These are phyloP conservation scores for Steinernema khuongi DNA, from an alignment of 1,140 invertebrate genomes.

Conservation along the genomic window DNA sequence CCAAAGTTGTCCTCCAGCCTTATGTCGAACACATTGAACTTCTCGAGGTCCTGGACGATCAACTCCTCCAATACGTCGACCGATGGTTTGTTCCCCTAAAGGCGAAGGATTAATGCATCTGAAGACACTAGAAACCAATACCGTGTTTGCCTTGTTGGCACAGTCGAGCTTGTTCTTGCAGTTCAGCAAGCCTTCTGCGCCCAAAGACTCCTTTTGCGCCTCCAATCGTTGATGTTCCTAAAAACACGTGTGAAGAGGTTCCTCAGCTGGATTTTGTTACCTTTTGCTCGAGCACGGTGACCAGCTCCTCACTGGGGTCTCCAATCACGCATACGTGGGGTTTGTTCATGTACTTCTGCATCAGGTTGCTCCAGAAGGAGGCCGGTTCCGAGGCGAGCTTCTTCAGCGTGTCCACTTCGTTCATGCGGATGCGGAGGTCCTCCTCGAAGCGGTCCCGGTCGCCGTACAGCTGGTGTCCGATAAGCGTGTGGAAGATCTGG, in stretches of 20 bases:
- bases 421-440: conserved; percentile 71
- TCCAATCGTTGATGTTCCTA: conserved; percentile 64
- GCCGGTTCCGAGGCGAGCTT: conserved; percentile 66
- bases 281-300: conserved; percentile 58
- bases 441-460: conserved; percentile 66
- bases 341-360: conserved; percentile 69
- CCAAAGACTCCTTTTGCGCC: conserved; percentile 66
- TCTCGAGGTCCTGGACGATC: conserved; percentile 67
- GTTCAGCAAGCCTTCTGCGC: conserved; percentile 68
- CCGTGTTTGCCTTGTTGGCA: conserved; percentile 73
- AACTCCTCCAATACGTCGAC: conserved; percentile 43
- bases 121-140: conserved; percentile 55
- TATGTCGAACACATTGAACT: conserved; percentile 68
- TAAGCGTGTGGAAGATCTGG: conserved; percentile 70
- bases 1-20: conserved; percentile 63
- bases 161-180: conserved; percentile 66
- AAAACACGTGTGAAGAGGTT: conserved; percentile 52
- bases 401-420: conserved; percentile 68
- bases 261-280: conserved; percentile 67
- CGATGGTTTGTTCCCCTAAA: conserved; percentile 25
- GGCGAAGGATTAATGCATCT: background rate
- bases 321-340: conserved; percentile 61
- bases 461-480: conserved; percentile 77
- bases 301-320: conserved; percentile 59
- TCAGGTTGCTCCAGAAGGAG: conserved; percentile 70